Conservation (phyloP, 2,888 invertebrate species). For the Tiphia femorata region DNA sequence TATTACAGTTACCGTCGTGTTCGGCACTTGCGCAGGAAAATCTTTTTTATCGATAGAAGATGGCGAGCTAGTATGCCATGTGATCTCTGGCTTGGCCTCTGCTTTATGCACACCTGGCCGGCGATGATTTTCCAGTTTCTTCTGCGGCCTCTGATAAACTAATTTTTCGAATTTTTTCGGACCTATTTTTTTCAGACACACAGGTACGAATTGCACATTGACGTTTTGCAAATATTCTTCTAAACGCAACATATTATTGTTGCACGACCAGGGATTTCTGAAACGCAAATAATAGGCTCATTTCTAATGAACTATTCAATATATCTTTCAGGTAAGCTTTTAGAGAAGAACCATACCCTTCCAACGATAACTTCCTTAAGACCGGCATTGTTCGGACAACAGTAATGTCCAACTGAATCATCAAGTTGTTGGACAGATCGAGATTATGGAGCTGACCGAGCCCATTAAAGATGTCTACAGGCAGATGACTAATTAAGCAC, state of each 20-base stretch:
- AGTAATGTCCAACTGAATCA: conserved; percentile 49
- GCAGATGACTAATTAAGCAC: conserved; percentile 56
- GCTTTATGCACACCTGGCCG: too few species aligned
- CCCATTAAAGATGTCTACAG: conserved; percentile 48
- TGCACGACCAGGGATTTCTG: conserved; percentile 62
- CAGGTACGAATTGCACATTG: conserved; percentile 32
- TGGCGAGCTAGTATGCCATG: too few species aligned
- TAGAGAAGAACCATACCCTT: conserved; percentile 38
- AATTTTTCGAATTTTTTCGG: conserved; percentile 52
- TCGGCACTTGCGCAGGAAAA: neutral
- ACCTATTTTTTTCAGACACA: conserved; percentile 31
- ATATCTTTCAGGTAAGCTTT: neutral
- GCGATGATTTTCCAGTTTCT: conserved; percentile 6
- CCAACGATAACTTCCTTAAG: conserved; percentile 46
- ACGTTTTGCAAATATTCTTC: conserved; percentile 38
- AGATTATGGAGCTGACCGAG: conserved; percentile 53
- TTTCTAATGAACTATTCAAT: neutral
- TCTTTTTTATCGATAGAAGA: too few species aligned
- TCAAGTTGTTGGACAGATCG: conserved; percentile 57
- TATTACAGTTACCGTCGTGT: neutral
- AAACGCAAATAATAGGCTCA: too few species aligned
- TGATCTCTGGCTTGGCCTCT: too few species aligned
- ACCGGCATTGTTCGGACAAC: conserved; percentile 35
- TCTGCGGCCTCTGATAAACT: conserved; percentile 28
- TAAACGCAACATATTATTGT: conserved; percentile 44